Evolutionary conservation across 2,113 vertebrate species (phyloP), one percentile per base, ranked within the genome.

Genomic region (Recurvirostra avosetta): DNA sequence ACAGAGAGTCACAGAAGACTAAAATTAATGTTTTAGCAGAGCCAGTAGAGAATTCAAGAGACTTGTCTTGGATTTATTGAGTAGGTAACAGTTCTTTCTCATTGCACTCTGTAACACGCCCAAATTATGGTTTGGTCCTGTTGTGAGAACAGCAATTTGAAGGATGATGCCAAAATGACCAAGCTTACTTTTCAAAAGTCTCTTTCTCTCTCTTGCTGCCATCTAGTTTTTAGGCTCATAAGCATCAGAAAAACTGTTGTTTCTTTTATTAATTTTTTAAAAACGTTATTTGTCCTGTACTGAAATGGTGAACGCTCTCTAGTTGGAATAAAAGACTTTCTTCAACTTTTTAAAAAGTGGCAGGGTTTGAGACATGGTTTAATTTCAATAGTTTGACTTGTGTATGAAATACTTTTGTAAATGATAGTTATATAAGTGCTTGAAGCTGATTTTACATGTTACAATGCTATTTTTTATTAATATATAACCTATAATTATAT

Each of bases 151-250:
- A 77, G 50, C 19, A 81, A 58, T 77, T 81, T 89, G 50, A 94
- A 91, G 8, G n/a, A 84, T 83, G 56, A 91, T 56, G 12, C 45
- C 63, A 89, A 89, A 86, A 84, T 77, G 30, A 83, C 34, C 27
- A 47, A 73, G 50, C 30, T 86, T 68, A 43, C 49, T 91, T 92
- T 84, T 92, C 63, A 70, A 53, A 81, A 58, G 9, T 56, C 20
- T 65, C 49, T 65, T 67, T 95, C 70, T 81, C 32, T 94, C 53
- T 73, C 71, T 88, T 92, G 29, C 67, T 92, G 75, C 58, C 30
- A 61, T 82, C 73, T 96, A 92, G 61, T 79, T 96, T 71, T 96
- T 86, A 94, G 81, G 41, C 78, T 79, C 63, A 84, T 74, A 93
- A 94, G 73, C 34, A 76, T 70, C 26, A 91, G 67, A 83, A 82